Evolutionary conservation across 2,797 vertebrate species (phyloP), one percentile per base, ranked within the genome.

Genomic region (Emys orbicularis): DNA sequence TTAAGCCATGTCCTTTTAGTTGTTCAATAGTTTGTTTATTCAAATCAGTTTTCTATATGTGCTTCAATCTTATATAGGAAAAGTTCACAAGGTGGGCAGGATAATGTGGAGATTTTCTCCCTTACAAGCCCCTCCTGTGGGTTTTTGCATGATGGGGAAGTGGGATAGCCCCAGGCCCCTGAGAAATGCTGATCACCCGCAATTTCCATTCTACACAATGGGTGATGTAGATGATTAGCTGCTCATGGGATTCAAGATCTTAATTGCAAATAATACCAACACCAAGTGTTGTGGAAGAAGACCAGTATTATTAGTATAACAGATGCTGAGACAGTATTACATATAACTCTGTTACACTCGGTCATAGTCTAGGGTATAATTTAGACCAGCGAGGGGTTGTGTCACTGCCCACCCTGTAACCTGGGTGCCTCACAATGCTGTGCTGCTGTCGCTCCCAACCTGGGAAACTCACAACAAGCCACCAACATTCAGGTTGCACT

Each of bases 51-150:
- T 83, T 6, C n/a, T 41, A 7, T 74, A 65, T 0, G 0, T 83
- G 4, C 6, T 13, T 92, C 31, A 54, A 1, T 88, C 4, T 88
- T 83, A 79, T 0, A 0, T 11, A 31, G 27, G 1, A 80, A 96
- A 79, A 79, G 52, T 80, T 82, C 2, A 84, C 95, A 90, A 91
- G 7, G 0, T 81, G 9, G 49, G 1, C 81, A 91, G 87, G 12
- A 4, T 1, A 74, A 34, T 54, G 34, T 3, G 34, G 2, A 54
- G 31, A 16, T 82, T 4, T 59, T 57, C 12, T 83, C 4, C 4
- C 83, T 29, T 86, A 56, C 37, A 61, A 13, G 77, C 56, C 19
- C 44, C 13, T 21, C 19, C n/a, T 23, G 29, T 68, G 21, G 4
- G 16, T n/a, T 79, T 79, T n/a, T 68, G 18, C 16, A n/a, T 11